Base-by-base conservation (phyloP, 23 tunicate species). In the Trididemnum miniatum region DNA sequence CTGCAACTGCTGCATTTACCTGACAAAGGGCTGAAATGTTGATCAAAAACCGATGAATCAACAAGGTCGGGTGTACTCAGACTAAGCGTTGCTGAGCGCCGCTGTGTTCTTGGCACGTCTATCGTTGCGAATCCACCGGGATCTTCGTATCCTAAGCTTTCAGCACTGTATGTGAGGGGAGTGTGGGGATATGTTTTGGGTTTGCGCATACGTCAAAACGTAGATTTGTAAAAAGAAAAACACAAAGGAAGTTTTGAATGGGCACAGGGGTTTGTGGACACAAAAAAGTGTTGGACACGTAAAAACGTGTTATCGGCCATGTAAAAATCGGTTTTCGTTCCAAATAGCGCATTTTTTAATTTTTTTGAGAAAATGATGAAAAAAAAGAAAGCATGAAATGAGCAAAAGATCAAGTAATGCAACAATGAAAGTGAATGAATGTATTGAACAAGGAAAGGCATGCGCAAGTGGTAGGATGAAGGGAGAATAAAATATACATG, bases 141-240 rank as follows among this genome's bases (percentile, higher is more conserved):
- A 12, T 49, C 57, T 22, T 62, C 67, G 67, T 62, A 62, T 62
- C 67, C 67, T 4, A 62, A 12, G 5, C 25, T n/a, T 22, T 62
- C 67, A 22, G 67, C 67, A 62, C 67, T 62, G 29, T 62, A 24
- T 62, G 67, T 62, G 67, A 12, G 26, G 26, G n/a, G n/a, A n/a
- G n/a, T n/a, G n/a, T 62, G 67, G 15, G 67, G 15, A 24, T n/a
- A 26, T 62, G 67, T 62, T 12, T 18, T 62, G 67, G 23, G 67
- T 62, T 18, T 62, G 29, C 4, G 67, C 5, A n/a, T 62, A 62
- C 5, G 26, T 12, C 15, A 49, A 18, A 12, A 49, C 57, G 18
- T 49, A 49, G 57, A 18, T 9, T 49, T 9, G 18, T 9, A 49
- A 49, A 9, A 18, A 49, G 57, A 18, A 49, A 49, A 9, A 49